phyloP scores from a whole-genome alignment of 2,888 invertebrate genomes.

The Sminthurinus aureus region DNA sequence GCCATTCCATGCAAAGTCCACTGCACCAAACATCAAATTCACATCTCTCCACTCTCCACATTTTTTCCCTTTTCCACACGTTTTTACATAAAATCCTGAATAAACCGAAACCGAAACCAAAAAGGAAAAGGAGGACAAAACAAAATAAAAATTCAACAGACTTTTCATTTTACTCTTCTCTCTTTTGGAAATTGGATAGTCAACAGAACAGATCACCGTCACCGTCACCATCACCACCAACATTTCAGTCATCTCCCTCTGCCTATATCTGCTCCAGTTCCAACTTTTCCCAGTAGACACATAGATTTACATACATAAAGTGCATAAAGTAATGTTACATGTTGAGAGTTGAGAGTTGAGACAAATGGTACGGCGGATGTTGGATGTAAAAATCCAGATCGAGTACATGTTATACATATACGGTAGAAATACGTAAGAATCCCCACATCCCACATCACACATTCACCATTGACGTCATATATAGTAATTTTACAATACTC shows the following conservation, averaged over 20 bases:
- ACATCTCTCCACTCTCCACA: neutral
- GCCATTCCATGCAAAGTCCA: neutral
- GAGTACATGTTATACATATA: too few relatives aligned
- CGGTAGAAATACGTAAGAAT: too few relatives aligned
- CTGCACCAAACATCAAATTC: constrained; percentile 1
- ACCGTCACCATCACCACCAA: neutral
- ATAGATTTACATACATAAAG: neutral
- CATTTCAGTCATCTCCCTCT: constrained; percentile 19
- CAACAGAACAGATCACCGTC: too few relatives aligned
- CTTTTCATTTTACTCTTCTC: neutral
- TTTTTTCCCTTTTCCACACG: neutral
- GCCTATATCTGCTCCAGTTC: neutral
- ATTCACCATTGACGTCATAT: too few relatives aligned
- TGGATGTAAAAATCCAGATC: too few relatives aligned
- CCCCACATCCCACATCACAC: too few relatives aligned
- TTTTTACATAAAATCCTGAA: constrained; percentile 13
- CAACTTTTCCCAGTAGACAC: neutral
- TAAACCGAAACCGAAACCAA: too few relatives aligned
- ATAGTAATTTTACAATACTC: neutral
- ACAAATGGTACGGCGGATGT: too few relatives aligned
- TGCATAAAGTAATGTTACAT: neutral
- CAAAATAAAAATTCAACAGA: constrained; percentile 1
- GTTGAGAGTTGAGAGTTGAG: too few relatives aligned
- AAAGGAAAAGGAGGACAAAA: too few relatives aligned
- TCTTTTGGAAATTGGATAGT: neutral